These are phyloP conservation scores for Pseudobourletiella spinata DNA, from an alignment of 1,140 invertebrate species.

Conservation along the genomic window DNA sequence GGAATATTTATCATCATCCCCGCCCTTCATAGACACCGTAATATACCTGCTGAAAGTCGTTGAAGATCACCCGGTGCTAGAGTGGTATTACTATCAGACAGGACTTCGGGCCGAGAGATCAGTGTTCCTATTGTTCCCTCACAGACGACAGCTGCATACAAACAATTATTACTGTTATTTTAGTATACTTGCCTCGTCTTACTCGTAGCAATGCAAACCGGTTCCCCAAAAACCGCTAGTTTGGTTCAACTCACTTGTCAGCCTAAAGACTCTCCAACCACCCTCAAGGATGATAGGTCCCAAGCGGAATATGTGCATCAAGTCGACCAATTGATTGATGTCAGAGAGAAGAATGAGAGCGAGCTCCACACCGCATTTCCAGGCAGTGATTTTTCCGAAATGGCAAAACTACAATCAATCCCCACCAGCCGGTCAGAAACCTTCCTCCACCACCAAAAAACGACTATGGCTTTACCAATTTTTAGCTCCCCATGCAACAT, in stretches of 20 bases:
- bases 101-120: constrained; percentile 10
- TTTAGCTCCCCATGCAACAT: neutral
- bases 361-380: constrained; percentile 31
- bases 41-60: constrained; percentile 22
- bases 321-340: constrained; percentile 22
- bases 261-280: constrained; percentile 30
- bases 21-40: no score
- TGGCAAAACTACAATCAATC: constrained; percentile 28
- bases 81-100: neutral
- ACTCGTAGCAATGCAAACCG: no score
- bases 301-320: constrained; percentile 31
- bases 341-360: constrained; percentile 22
- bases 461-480: neutral
- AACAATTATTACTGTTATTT: no score
- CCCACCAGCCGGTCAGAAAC: neutral
- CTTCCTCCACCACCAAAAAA: no score
- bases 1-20: no score
- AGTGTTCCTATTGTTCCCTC: constrained; percentile 27
- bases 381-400: constrained; percentile 26
- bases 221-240: no score
- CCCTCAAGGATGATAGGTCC: constrained; percentile 28
- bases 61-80: constrained; percentile 29
- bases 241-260: constrained; percentile 28
- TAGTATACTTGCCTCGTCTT: no score
- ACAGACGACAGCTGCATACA: constrained; percentile 19